phyloP scores from a whole-genome alignment of 2,888 invertebrate species.

The Aricia artaxerxes region DNA sequence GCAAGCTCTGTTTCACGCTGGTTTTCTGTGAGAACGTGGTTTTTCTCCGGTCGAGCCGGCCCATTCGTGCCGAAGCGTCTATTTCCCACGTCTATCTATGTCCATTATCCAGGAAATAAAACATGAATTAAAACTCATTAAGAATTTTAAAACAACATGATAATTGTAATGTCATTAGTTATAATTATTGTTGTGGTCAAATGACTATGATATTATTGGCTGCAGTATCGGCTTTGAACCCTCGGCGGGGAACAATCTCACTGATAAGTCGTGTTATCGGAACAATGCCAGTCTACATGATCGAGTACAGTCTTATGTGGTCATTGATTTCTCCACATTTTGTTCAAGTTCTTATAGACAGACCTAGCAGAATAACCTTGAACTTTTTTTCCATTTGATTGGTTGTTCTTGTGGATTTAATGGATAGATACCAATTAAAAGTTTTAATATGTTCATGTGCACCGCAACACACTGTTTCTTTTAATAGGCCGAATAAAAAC shows the following conservation, averaged over 20 bases:
- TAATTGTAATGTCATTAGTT: background rate
- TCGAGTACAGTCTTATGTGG: background rate
- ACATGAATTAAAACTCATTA: too few relatives aligned
- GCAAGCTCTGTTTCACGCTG: too few relatives aligned
- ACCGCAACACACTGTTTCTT: background rate
- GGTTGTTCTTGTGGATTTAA: too few relatives aligned
- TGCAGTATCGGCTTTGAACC: background rate
- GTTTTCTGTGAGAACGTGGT: too few relatives aligned
- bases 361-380: background rate
- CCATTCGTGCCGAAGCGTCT: too few relatives aligned
- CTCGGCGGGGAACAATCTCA: background rate
- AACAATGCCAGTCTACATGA: background rate
- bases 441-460: too few relatives aligned
- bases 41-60: too few relatives aligned
- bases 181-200: background rate
- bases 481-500: background rate
- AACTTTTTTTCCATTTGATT: too few relatives aligned
- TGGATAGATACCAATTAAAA: too few relatives aligned
- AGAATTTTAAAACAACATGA: too few relatives aligned
- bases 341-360: background rate
- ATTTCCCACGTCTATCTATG: too few relatives aligned
- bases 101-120: too few relatives aligned
- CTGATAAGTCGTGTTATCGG: background rate
- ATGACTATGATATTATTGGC: background rate
- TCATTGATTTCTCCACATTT: background rate